Percentiles rank a stretch among this genome's conserved stretches.
These are phyloP conservation scores for Hypena proboscidalis DNA, from an alignment of 2,888 invertebrate genomes.

Conservation along the genomic window DNA sequence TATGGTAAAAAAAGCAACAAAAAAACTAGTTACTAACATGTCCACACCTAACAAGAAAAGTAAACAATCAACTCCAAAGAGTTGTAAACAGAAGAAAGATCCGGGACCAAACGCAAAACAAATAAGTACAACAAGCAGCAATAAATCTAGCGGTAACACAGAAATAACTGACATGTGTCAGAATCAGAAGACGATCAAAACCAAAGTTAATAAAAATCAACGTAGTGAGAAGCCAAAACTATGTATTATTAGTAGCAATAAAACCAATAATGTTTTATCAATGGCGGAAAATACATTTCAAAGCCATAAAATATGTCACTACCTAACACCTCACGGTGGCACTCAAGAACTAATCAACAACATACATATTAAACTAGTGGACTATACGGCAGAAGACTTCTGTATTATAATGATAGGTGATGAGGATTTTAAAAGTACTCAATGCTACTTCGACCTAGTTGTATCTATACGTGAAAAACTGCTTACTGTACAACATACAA, in stretches of 20 bases:
- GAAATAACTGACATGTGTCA: no score
- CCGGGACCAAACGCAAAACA: no score
- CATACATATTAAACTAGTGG: neutral
- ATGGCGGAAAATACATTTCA: neutral
- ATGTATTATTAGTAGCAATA: constrained; percentile 4
- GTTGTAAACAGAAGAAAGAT: no score
- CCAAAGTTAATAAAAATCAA: no score
- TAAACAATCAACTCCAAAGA: no score
- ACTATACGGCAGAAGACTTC: neutral
- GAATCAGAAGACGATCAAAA: no score
- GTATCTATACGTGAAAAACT: neutral
- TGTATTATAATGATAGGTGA: neutral
- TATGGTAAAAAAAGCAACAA: no score
- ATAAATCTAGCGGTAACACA: no score
- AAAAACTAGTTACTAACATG: no score
- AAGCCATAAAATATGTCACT: constrained; percentile 4
- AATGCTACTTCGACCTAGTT: neutral
- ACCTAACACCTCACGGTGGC: neutral
- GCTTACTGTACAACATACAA: neutral
- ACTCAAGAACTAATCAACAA: neutral
- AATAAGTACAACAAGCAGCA: no score
- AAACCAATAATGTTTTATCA: neutral
- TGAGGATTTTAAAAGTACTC: neutral
- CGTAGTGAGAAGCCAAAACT: no score
- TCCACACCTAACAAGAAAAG: no score